phyloP scores from a whole-genome alignment of 2,797 vertebrate species.

The Pseudomugil gertrudae region DNA sequence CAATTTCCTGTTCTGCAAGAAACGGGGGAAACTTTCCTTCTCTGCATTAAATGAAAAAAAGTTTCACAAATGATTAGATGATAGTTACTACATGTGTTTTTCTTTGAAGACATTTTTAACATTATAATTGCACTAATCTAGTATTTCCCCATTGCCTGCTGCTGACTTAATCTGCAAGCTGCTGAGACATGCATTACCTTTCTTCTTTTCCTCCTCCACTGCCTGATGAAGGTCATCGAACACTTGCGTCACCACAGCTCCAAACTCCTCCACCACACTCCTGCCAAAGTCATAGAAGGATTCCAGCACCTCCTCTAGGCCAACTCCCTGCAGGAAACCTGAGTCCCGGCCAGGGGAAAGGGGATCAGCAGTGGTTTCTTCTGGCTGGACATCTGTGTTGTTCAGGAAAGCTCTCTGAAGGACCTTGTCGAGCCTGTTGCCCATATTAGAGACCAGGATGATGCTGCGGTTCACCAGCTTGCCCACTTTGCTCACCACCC shows the following conservation, averaged over 20 bases:
- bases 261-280: slow-evolving; percentile 85
- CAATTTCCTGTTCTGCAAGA: slow-evolving; percentile 72
- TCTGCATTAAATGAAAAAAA: slow-evolving; percentile 41
- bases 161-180: background rate
- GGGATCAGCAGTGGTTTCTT: slow-evolving; percentile 51
- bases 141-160: background rate
- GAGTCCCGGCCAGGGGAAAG: slow-evolving; percentile 67
- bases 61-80: background rate
- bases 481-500: slow-evolving; percentile 76
- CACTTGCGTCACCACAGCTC: slow-evolving; percentile 81
- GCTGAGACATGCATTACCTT: slow-evolving; percentile 66
- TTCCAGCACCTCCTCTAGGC: slow-evolving; percentile 84
- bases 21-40: slow-evolving; percentile 55
- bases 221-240: slow-evolving; percentile 78
- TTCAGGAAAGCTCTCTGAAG: slow-evolving; percentile 86
- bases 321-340: slow-evolving; percentile 80
- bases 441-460: slow-evolving; percentile 83
- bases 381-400: slow-evolving; percentile 28
- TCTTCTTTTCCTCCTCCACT: slow-evolving; percentile 67
- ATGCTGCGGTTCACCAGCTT: slow-evolving; percentile 84
- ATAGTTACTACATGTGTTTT: background rate
- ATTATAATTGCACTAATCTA: background rate
- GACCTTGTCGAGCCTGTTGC: slow-evolving; percentile 82
- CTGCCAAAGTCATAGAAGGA: slow-evolving; percentile 87
- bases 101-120: background rate